Conservation (phyloP, 2,113 vertebrate species). For the Rhombomys opimus region DNA sequence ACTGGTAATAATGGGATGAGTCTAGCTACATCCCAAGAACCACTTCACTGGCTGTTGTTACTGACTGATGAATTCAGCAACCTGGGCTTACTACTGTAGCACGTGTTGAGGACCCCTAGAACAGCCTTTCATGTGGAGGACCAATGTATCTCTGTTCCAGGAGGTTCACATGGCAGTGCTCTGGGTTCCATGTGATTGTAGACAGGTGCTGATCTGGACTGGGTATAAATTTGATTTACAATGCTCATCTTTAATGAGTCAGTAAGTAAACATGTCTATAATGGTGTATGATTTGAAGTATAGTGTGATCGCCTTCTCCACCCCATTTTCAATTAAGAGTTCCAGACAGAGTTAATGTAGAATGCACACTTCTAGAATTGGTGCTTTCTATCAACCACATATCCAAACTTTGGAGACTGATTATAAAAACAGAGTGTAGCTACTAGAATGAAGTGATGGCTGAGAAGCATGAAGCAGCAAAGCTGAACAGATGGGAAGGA, state of each 20-base stretch:
- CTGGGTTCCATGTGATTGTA: accelerated
- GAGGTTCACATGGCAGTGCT: no score
- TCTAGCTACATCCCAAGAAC: no score
- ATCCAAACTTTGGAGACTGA: background rate
- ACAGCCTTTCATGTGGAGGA: background rate
- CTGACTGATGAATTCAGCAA: no score
- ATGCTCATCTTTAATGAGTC: background rate
- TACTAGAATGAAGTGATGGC: background rate
- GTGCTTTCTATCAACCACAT: background rate
- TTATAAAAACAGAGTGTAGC: background rate
- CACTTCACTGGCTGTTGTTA: background rate
- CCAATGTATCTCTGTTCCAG: accelerated
- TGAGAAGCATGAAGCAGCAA: background rate
- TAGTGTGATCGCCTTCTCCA: no score
- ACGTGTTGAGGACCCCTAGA: no score
- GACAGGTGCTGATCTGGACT: no score
- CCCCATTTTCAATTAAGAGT: background rate
- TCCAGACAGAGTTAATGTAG: background rate
- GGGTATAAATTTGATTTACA: no score
- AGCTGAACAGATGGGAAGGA: no score
- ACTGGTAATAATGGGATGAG: no score
- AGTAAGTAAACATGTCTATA: background rate
- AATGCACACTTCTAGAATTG: background rate
- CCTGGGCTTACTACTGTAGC: no score
- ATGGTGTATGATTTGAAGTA: background rate